phyloP scores from a whole-genome alignment of 2,888 invertebrate species.

The Chaetogeoica ovagalla region DNA sequence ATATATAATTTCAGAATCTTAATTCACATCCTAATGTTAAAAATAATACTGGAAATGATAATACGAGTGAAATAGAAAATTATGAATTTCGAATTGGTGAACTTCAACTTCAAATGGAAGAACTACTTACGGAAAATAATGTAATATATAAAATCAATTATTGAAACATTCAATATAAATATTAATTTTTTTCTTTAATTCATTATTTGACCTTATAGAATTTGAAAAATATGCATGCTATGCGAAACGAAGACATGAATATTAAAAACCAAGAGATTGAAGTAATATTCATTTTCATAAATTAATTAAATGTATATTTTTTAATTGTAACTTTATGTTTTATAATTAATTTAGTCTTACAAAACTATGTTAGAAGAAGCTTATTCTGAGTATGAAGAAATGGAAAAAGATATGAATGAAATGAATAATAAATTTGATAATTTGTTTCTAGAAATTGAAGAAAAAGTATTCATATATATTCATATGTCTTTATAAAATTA shows the following conservation, averaged over 20 bases:
- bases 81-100: slow-evolving; percentile 50
- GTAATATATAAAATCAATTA: neutral
- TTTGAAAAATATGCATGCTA: slow-evolving; percentile 2
- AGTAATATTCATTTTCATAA: slow-evolving; percentile 1
- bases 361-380: slow-evolving; percentile 34
- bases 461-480: slow-evolving; percentile 11
- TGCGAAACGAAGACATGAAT: slow-evolving; percentile 7
- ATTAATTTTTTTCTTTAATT: neutral
- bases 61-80: slow-evolving; percentile 41
- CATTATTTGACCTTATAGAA: neutral
- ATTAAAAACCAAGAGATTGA: slow-evolving; percentile 1
- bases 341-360: slow-evolving; percentile 13
- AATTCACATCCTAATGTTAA: neutral
- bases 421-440: slow-evolving; percentile 13
- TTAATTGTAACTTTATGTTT: neutral
- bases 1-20: slow-evolving; percentile 1
- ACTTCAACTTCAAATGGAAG: slow-evolving; percentile 44
- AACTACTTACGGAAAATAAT: slow-evolving; percentile 30
- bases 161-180: neutral
- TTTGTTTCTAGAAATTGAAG: slow-evolving; percentile 1
- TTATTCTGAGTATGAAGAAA: slow-evolving; percentile 19
- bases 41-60: neutral
- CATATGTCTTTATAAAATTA: neutral
- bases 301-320: neutral
- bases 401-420: neutral